A percentile compares a stretch with the other conserved stretches of the same genome.
Evolutionary conservation across 2,888 invertebrate genomes (phyloP).

Genomic region (Pammene aurita): DNA sequence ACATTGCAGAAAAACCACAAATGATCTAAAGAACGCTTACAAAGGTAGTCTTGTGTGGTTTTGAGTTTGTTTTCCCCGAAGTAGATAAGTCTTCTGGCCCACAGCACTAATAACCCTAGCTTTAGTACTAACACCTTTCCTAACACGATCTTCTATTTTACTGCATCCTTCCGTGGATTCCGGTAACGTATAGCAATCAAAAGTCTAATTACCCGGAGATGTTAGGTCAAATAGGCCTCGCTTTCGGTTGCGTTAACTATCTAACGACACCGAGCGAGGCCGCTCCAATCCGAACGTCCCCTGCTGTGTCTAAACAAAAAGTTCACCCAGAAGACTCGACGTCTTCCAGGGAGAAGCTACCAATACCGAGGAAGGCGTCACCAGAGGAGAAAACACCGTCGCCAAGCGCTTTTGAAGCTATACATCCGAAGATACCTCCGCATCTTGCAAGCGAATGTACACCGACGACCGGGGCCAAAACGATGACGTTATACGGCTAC

Average conservation of each 20-base stretch:
- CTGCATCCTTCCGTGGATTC: slow-evolving; percentile 54
- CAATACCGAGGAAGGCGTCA: slow-evolving; percentile 65
- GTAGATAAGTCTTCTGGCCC: slow-evolving; percentile 42
- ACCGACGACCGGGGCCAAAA: slow-evolving; percentile 69
- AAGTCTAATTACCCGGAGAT: slow-evolving; percentile 82
- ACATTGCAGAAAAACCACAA: slow-evolving; percentile 81
- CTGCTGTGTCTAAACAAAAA: slow-evolving; percentile 66
- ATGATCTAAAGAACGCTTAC: slow-evolving; percentile 81
- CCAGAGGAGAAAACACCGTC: slow-evolving; percentile 73
- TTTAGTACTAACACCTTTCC: slow-evolving; percentile 46
- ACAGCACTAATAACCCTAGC: slow-evolving; percentile 46
- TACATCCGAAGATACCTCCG: slow-evolving; percentile 79
- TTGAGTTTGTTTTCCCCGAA: slow-evolving; percentile 45
- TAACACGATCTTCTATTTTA: slow-evolving; percentile 57
- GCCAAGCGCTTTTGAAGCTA: slow-evolving; percentile 58
- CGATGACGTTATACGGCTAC: slow-evolving; percentile 80
- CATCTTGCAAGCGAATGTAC: slow-evolving; percentile 68
- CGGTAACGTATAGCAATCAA: slow-evolving; percentile 67
- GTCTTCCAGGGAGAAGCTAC: slow-evolving; percentile 66
- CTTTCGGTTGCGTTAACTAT: slow-evolving; percentile 81
- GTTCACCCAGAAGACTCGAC: slow-evolving; percentile 74
- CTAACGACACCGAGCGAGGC: slow-evolving; percentile 67
- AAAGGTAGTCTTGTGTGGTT: slow-evolving; percentile 79
- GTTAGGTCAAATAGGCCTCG: slow-evolving; percentile 80
- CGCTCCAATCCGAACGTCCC: slow-evolving; percentile 51